Evolutionary conservation across 2,888 invertebrate genomes (phyloP).

Genomic region (Apodemia hepburni): DNA sequence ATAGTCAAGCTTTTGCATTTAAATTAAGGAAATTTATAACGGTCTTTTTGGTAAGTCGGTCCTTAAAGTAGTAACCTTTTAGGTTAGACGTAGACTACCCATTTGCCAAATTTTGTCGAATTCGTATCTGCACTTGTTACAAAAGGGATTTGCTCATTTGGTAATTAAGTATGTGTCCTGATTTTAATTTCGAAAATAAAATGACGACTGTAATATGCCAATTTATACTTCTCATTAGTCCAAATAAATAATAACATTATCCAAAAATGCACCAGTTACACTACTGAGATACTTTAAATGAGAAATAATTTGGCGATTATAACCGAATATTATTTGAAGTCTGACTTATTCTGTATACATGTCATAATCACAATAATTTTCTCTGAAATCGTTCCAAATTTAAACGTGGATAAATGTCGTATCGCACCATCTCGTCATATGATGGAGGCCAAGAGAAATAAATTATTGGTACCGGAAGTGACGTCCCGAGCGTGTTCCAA

Average conservation of each 20-base stretch:
- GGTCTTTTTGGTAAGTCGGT: too few species aligned
- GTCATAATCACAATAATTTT: constrained; percentile 47
- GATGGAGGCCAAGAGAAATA: constrained; percentile 71
- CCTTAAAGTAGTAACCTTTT: too few species aligned
- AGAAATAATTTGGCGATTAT: constrained; percentile 24
- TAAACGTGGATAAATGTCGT: constrained; percentile 63
- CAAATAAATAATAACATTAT: constrained; percentile 18
- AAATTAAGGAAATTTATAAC: too few species aligned
- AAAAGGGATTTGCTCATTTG: not conserved
- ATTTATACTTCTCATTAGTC: constrained; percentile 21
- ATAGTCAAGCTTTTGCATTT: too few species aligned
- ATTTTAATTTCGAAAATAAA: constrained; percentile 2
- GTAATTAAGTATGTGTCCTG: not conserved
- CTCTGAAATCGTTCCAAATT: constrained; percentile 65
- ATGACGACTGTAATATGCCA: not conserved
- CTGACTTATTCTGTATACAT: constrained; percentile 12
- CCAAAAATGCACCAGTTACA: constrained; percentile 8
- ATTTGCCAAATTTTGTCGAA: too few species aligned
- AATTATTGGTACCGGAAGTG: constrained; percentile 77
- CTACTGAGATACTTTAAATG: constrained; percentile 24
- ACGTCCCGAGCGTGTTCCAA: constrained; percentile 71
- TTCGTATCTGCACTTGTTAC: too few species aligned
- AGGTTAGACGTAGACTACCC: too few species aligned
- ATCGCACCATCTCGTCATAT: constrained; percentile 68
- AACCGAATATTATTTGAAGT: constrained; percentile 13